A percentile compares a stretch with the other conserved stretches of the same genome.
Conservation (phyloP, 2,888 invertebrate genomes). For the Synergus umbraculus region DNA sequence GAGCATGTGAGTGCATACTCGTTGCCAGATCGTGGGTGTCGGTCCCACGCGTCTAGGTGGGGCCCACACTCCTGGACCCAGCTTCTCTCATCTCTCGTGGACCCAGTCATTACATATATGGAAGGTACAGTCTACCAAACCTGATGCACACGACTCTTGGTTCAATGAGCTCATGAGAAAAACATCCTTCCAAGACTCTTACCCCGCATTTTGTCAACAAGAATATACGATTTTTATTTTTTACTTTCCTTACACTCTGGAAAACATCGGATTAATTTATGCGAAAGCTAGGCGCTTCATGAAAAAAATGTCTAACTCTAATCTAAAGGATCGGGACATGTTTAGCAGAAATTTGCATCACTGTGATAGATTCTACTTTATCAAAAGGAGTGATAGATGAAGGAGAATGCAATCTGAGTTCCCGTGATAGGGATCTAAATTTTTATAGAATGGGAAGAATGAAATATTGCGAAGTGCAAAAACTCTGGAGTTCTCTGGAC, state of each 20-base stretch:
- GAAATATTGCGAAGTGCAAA: not conserved
- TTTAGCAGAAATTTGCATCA: not conserved
- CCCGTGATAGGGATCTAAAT: not conserved
- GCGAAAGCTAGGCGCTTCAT: too few relatives aligned
- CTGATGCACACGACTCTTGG: conserved; percentile 46
- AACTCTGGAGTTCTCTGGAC: conserved; percentile 5
- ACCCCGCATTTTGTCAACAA: not conserved
- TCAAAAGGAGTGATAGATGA: conserved; percentile 9
- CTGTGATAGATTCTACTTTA: not conserved
- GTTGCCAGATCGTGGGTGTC: conserved; percentile 73
- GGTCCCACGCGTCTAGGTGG: conserved; percentile 77
- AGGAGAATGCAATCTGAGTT: not conserved
- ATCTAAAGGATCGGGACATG: not conserved
- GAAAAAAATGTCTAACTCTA: not conserved
- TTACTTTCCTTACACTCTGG: too few relatives aligned
- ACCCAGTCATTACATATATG: conserved; percentile 58
- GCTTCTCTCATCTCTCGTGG: conserved; percentile 50
- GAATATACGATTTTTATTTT: not conserved
- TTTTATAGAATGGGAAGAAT: not conserved
- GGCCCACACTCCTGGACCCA: conserved; percentile 64
- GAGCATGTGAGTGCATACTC: conserved; percentile 40
- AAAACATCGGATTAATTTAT: too few relatives aligned
- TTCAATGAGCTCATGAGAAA: conserved; percentile 29
- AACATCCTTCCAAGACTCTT: conserved; percentile 24
- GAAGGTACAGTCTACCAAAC: conserved; percentile 55